A percentile compares a stretch with the other conserved stretches of the same genome.
These are phyloP conservation scores for Parascotia fuliginaria DNA, from an alignment of 2,888 invertebrate species.

Conservation along the genomic window DNA sequence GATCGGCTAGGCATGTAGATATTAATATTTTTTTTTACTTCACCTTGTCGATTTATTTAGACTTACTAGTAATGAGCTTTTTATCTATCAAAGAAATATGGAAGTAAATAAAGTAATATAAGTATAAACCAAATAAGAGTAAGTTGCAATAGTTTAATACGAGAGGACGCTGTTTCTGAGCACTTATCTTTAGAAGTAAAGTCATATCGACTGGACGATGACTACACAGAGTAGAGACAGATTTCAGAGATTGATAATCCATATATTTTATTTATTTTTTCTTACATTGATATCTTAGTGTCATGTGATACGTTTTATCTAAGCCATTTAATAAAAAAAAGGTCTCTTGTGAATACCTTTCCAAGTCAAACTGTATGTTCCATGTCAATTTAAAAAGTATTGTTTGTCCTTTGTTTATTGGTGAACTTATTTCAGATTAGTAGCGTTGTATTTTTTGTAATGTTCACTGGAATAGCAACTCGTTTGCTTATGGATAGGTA, in stretches of 20 bases:
- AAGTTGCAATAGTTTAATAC: constrained; percentile 56
- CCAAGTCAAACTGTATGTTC: not conserved
- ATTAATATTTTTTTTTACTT: no score
- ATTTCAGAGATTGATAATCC: constrained; percentile 9
- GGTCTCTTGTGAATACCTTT: not conserved
- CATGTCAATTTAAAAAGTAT: not conserved
- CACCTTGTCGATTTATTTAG: no score
- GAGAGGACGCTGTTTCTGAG: constrained; percentile 50
- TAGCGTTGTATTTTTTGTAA: not conserved
- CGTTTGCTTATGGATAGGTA: no score
- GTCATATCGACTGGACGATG: constrained; percentile 51
- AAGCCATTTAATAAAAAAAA: not conserved
- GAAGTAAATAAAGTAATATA: constrained; percentile 30
- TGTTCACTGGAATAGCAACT: no score
- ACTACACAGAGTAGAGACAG: constrained; percentile 36
- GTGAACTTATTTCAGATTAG: no score
- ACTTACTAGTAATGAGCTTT: no score
- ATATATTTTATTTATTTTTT: not conserved
- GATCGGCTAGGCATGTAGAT: no score
- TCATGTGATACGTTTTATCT: not conserved
- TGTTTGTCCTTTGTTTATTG: no score
- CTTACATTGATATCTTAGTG: not conserved
- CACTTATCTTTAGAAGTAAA: constrained; percentile 60
- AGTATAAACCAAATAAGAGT: constrained; percentile 46
- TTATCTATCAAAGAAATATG: constrained; percentile 17